Conservation (phyloP, 2,113 vertebrate genomes). For the Phoenicopterus ruber region DNA sequence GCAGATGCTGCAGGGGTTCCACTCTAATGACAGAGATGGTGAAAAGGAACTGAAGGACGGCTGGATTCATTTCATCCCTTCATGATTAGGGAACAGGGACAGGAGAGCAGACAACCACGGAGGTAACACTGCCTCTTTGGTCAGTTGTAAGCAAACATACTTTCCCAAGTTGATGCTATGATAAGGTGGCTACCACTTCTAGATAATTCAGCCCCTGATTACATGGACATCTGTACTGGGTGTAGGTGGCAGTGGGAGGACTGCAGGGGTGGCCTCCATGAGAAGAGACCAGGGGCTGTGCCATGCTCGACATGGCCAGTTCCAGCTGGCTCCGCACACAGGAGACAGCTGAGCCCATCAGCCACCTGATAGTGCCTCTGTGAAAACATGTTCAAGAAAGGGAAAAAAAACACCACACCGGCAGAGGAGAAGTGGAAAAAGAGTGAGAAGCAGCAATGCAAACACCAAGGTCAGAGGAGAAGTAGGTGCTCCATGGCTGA, state of each 20-base stretch:
- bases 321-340: background rate
- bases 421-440: background rate
- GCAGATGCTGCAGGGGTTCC: background rate
- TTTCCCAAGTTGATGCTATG: background rate
- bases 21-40: background rate
- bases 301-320: background rate
- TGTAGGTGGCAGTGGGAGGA: background rate
- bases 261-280: background rate
- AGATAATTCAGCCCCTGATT: background rate
- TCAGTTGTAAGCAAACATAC: background rate
- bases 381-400: background rate
- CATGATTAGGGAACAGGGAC: background rate
- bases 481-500: background rate
- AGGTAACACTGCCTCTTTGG: background rate
- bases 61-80: background rate
- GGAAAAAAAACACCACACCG: background rate
- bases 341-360: background rate
- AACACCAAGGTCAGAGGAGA: background rate
- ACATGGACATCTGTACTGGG: background rate
- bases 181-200: background rate
- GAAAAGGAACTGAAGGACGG: background rate
- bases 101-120: background rate
- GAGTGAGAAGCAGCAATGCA: background rate
- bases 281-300: background rate
- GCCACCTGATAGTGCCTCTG: background rate